Base-by-base conservation (phyloP, 2,113 vertebrate species). In the Lonchura striata region DNA sequence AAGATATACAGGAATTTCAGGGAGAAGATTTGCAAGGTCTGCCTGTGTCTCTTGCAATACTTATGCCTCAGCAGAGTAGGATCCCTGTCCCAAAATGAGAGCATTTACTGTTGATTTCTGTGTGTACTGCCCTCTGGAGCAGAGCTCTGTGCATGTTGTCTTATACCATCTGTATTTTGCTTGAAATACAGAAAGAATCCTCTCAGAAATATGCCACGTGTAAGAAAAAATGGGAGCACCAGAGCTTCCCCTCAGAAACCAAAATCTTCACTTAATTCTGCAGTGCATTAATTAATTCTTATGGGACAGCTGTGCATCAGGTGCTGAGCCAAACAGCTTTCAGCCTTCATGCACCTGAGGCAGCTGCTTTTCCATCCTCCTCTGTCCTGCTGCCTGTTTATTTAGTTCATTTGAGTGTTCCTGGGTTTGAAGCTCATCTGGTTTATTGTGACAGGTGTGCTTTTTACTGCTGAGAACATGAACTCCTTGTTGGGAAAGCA, bases 301-400 rank as follows among this genome's bases (percentile, higher is more conserved):
- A 14, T 25, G 54, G 81, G 86, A 50, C 86, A 95, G 82, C 90
- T 95, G 93, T 16, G 28, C 81, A 41, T 84, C 78, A 78, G 66
- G 57, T 95, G 87, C 89, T 95, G 93, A 95, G 69, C 46, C 86
- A 94, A 95, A 94, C 74, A 90, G 59, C 92, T 95, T 88, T 79
- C 91, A 69, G 70, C 53, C 50, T 54, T 24, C 54, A 39, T 68
- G 39, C 84, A 95, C 81, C 94, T 94, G 94, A 89, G 65, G 61
- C 91, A 89, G 65, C 78, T 37, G 53, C 61, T 89, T 76, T 57
- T 54, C 82, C 57, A 50, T 59, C 53, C 52, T 86, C 28, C 82
- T 82, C 77, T 71, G 23, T 47, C 42, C 72, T 89, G 81, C 56
- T 88, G 68, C 47, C 18, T 66, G 52, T 66, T 86, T 84, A 7